phyloP scores from a whole-genome alignment of 2,797 vertebrate species.

The Threskiornis aethiopicus region DNA sequence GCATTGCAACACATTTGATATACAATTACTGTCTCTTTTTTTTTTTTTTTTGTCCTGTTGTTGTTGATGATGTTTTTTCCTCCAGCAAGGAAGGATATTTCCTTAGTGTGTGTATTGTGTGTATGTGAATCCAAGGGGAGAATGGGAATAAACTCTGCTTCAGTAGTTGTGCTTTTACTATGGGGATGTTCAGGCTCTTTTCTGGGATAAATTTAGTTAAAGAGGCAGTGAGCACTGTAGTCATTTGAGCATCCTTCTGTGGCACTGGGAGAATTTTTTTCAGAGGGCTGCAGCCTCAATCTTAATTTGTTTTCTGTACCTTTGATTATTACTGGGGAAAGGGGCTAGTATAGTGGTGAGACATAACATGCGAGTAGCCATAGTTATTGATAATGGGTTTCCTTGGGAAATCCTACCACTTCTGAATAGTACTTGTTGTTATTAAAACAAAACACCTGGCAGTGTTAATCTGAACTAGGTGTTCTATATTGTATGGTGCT shows the following conservation, averaged over 20 bases:
- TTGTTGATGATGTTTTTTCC: background rate
- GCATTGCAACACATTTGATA: background rate
- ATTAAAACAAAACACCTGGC: background rate
- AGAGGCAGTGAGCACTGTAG: background rate
- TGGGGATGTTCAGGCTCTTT: background rate
- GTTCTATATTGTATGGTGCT: background rate
- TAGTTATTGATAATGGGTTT: background rate
- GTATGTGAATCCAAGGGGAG: background rate
- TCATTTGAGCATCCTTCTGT: background rate
- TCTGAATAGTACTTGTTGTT: background rate
- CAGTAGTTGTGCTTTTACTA: background rate
- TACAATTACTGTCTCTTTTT: background rate
- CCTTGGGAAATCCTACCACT: background rate
- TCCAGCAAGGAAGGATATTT: background rate
- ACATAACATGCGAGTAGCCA: fast-evolving
- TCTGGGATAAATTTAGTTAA: background rate
- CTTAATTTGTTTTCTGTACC: background rate
- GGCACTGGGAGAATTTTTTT: background rate
- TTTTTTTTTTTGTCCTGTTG: background rate
- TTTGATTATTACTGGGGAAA: background rate
- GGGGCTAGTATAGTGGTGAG: background rate
- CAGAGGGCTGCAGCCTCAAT: background rate
- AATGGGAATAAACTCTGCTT: background rate
- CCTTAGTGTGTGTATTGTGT: background rate
- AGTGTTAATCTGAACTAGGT: background rate